phyloP scores from a whole-genome alignment of 2,888 invertebrate genomes.

The Mystacides longicornis region DNA sequence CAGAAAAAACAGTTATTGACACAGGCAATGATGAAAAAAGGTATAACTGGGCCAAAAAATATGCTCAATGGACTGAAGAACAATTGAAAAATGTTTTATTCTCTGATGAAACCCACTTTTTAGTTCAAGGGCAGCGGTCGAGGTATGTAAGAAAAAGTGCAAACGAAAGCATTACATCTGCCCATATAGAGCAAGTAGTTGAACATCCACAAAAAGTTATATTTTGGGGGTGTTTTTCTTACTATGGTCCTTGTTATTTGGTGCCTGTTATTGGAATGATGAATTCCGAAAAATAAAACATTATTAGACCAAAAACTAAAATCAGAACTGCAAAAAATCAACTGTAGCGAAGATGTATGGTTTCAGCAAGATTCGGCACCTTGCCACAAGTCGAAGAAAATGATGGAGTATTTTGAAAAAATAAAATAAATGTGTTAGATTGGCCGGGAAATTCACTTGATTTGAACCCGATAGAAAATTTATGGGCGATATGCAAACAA shows the following conservation, averaged over 20 bases:
- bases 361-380: too few relatives aligned
- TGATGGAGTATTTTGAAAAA: too few relatives aligned
- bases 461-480: too few relatives aligned
- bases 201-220: conserved; percentile 3
- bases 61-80: conserved; percentile 9
- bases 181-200: conserved; percentile 13
- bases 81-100: conserved; percentile 20
- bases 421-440: too few relatives aligned
- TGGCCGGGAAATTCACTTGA: too few relatives aligned
- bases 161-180: conserved; percentile 12
- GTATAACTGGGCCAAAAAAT: conserved; percentile 8
- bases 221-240: conserved; percentile 16
- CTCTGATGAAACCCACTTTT: conserved; percentile 1
- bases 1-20: conserved; percentile 18
- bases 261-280: conserved; percentile 4
- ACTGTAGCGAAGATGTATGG: not conserved
- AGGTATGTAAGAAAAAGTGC: conserved; percentile 11
- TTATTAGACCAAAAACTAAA: conserved; percentile 1
- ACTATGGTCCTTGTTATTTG: conserved; percentile 2
- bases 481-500: too few relatives aligned
- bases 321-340: not conserved
- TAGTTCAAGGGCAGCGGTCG: conserved; percentile 13
- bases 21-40: conserved; percentile 16
- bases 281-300: conserved; percentile 1
- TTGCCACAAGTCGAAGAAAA: too few relatives aligned